Evolutionary conservation across 2,113 vertebrate genomes (phyloP), one percentile per base, ranked within the genome.

Genomic region (Tyto alba): DNA sequence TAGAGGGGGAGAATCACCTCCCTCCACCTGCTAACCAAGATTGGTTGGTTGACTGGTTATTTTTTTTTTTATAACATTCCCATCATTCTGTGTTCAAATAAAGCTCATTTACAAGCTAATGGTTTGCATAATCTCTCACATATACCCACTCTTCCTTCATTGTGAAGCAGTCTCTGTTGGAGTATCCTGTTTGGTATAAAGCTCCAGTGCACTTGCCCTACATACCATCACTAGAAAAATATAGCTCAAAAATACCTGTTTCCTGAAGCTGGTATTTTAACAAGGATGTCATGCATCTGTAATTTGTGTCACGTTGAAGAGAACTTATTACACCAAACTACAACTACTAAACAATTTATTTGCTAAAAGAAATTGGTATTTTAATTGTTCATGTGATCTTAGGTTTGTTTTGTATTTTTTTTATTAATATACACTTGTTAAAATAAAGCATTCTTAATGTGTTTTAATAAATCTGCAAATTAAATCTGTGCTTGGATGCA

Each of bases 151-250:
- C 9, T 71, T 36, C 50, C 19, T 74, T 77, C 32, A 73, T 30
- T 76, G 41, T 85, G 85, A 95, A 92, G 50, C 80, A 89, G 38
- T 69, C 84, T 96, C 32, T 66, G 66, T 81, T 95, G 92, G 64
- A 83, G 45, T 91, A 93, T 82, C 23, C 25, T 96, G 91, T 93
- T 96, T 94, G 55, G 60, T 94, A 77, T 89, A 94, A 79, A 90
- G 66, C 45, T 96, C 73, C 89, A 74, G 60, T 79, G 62, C 64
- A 90, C 45, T 63, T 97, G 96, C 97, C 93, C 76, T 75, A 34
- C 85, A 92, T 96, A 96, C 71, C 89, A 97, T 97, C 89, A 73
- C 95, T 95, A 96, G 85, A 97, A 97, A 95, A 98, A 96, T 75
- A 91, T 73, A 93, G 89, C 75, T 50, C 86, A 71, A 69, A 95